Conservation (phyloP, 2,888 invertebrate species). For the Mactromeris polynyma region DNA sequence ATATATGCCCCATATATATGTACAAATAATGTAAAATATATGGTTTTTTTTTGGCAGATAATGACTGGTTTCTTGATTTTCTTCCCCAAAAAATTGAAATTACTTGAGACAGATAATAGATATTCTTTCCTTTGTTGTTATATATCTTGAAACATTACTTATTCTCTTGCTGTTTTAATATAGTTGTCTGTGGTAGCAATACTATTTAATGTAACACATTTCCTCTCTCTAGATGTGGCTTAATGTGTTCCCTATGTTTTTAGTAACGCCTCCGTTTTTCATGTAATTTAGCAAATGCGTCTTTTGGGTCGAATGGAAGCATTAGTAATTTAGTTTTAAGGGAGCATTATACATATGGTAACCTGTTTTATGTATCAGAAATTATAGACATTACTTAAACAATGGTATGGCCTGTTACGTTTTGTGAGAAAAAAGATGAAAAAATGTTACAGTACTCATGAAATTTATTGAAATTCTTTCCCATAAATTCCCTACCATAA, state of each 20-base stretch:
- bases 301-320: not conserved
- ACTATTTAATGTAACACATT: not conserved
- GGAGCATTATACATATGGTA: not conserved
- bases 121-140: not conserved
- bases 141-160: not conserved
- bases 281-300: not conserved
- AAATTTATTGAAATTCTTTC: constrained; percentile 14
- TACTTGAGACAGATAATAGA: not conserved
- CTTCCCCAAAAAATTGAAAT: not conserved
- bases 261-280: not conserved
- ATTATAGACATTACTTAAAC: not conserved
- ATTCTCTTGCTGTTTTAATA: not conserved
- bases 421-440: not conserved
- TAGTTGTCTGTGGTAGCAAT: not conserved
- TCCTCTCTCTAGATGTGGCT: not conserved
- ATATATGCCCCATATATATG: not conserved
- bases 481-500: not conserved
- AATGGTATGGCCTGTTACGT: not conserved
- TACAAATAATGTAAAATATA: not conserved
- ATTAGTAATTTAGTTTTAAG: not conserved
- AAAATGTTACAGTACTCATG: constrained; percentile 6
- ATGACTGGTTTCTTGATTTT: not conserved
- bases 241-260: not conserved
- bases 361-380: not conserved
- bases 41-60: not conserved